Conservation (phyloP, 2,888 invertebrate genomes). For the Saturnia japonica region DNA sequence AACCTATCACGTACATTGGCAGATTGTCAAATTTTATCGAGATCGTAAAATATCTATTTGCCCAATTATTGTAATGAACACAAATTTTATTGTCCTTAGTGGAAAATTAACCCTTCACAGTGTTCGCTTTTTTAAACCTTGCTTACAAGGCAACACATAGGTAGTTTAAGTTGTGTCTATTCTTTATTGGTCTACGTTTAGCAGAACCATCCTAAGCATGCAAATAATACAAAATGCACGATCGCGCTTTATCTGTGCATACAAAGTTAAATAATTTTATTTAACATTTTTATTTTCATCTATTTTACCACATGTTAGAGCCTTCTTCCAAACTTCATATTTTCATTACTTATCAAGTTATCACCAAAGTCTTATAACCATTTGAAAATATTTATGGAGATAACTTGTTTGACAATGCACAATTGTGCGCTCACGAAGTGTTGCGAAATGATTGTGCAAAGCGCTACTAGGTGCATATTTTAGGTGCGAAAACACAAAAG, state of each 20-base stretch:
- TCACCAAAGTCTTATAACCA: conserved; percentile 1
- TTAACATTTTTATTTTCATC: neutral
- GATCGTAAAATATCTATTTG: neutral
- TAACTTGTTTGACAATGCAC: conserved; percentile 14
- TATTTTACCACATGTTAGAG: conserved; percentile 1
- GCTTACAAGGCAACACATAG: neutral
- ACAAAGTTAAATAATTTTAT: neutral
- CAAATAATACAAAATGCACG: neutral
- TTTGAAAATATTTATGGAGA: conserved; percentile 10
- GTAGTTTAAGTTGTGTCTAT: neutral
- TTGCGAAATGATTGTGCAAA: conserved; percentile 13
- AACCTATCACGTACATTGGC: neutral
- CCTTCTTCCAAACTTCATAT: neutral
- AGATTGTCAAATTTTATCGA: neutral
- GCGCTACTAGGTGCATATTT: conserved; percentile 31
- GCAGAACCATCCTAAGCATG: neutral
- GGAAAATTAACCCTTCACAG: neutral
- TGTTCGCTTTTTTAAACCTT: neutral
- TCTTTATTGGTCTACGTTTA: neutral
- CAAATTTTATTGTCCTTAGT: neutral
- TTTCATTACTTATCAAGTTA: neutral
- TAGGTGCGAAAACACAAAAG: conserved; percentile 43
- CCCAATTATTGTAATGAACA: neutral
- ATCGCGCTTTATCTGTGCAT: neutral
- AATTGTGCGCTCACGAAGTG: conserved; percentile 8